A percentile compares a stretch with the other conserved stretches of the same genome.
phyloP scores from a whole-genome alignment of 2,113 vertebrate species.

The Psilopsiagon aymara region DNA sequence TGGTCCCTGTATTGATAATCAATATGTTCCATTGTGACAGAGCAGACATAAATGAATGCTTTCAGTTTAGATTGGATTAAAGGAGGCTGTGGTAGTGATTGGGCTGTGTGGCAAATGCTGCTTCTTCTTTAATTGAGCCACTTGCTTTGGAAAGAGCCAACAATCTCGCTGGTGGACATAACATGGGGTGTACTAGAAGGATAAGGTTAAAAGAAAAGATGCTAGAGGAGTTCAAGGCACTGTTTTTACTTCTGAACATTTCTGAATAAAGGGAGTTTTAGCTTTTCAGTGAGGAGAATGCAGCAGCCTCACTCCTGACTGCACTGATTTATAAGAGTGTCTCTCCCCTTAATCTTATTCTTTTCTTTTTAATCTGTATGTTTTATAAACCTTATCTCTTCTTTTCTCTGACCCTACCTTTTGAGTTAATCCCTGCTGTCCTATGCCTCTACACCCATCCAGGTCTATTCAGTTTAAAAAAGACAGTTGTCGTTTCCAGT shows the following conservation, averaged over 20 bases:
- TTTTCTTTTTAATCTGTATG: constrained; percentile 46
- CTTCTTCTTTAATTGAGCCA: constrained; percentile 56
- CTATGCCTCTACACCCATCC: background rate
- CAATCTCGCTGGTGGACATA: constrained; percentile 19
- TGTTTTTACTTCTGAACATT: constrained; percentile 50
- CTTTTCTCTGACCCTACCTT: constrained; percentile 1
- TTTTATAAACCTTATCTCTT: constrained; percentile 40
- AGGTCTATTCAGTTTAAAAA: background rate
- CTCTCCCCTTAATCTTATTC: constrained; percentile 20
- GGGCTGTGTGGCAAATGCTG: background rate
- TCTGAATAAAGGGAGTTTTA: constrained; percentile 22
- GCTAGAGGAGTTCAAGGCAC: background rate
- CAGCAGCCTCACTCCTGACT: background rate
- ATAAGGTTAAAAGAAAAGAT: constrained; percentile 19
- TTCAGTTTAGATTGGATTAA: constrained; percentile 2
- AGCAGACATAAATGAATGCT: constrained; percentile 5
- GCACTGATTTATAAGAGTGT: constrained; percentile 32
- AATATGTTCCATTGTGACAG: constrained; percentile 1
- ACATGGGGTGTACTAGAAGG: constrained; percentile 8
- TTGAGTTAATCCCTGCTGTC: background rate
- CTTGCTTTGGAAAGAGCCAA: background rate
- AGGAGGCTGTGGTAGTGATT: background rate
- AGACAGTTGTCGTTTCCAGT: background rate
- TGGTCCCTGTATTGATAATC: constrained; percentile 22
- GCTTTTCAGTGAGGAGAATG: constrained; percentile 48